A percentile compares a stretch with the other conserved stretches of the same genome.
Conservation (phyloP, 2,113 vertebrate genomes). For the Malaclemys terrapin region DNA sequence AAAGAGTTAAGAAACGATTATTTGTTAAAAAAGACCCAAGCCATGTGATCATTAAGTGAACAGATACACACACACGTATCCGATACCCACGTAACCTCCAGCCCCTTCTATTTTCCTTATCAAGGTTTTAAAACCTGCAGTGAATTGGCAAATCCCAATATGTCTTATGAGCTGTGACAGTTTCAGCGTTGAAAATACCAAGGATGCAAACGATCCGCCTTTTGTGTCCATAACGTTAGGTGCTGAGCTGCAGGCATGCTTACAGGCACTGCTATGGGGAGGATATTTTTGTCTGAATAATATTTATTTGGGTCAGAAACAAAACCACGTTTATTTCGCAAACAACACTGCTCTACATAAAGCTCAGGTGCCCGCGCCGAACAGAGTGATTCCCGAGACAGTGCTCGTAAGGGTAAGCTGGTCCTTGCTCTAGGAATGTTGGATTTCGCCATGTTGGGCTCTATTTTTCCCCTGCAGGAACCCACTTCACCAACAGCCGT, state of each 20-base stretch:
- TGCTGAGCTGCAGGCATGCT: background rate
- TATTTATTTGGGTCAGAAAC: background rate
- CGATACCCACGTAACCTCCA: background rate
- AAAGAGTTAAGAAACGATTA: conserved; percentile 74
- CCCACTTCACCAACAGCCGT: background rate
- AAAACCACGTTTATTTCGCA: background rate
- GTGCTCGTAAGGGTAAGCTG: background rate
- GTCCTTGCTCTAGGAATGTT: background rate
- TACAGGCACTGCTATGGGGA: background rate
- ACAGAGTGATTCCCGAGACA: background rate
- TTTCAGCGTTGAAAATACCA: background rate
- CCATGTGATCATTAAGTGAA: conserved; percentile 34
- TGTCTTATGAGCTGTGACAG: background rate
- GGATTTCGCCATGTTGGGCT: conserved; percentile 17
- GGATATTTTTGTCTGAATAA: background rate
- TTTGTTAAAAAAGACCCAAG: conserved; percentile 55
- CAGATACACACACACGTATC: background rate
- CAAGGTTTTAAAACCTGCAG: background rate
- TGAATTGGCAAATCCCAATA: background rate
- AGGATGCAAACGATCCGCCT: background rate
- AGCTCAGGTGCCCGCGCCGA: conserved; percentile 48
- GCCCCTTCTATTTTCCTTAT: background rate
- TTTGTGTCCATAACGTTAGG: background rate
- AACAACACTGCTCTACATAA: background rate
- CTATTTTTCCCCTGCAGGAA: background rate